Evolutionary conservation across 1,140 invertebrate species (phyloP).

Genomic region (Drosophila serrata): DNA sequence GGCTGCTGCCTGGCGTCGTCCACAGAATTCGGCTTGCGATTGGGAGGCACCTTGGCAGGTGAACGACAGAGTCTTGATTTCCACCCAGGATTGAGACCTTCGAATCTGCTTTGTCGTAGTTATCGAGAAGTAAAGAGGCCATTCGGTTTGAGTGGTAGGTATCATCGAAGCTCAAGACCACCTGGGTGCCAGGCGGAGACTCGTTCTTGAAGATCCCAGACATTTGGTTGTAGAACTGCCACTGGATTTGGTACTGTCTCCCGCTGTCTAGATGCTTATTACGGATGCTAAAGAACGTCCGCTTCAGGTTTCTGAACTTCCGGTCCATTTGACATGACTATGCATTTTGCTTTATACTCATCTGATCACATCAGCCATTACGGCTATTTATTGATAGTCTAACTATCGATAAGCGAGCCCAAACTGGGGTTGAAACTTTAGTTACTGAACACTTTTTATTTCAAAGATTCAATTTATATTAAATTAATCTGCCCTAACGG

Average conservation of each 20-base stretch:
- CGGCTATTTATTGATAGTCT: conserved; percentile 3
- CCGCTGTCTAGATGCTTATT: background rate
- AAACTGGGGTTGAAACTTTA: conserved; percentile 1
- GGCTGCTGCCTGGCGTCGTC: background rate
- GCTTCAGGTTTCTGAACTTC: conserved; percentile 38
- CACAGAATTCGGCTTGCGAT: conserved; percentile 1
- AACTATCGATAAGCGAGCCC: conserved; percentile 8
- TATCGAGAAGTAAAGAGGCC: background rate
- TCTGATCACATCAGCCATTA: conserved; percentile 27
- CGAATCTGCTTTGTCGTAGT: background rate
- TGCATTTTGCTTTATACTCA: too few species aligned
- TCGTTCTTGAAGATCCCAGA: conserved; percentile 2
- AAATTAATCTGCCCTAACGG: too few species aligned
- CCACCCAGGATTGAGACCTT: background rate
- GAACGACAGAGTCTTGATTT: background rate
- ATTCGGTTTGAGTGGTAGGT: background rate
- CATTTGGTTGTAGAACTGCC: conserved; percentile 30
- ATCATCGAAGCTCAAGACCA: background rate
- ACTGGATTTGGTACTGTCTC: background rate
- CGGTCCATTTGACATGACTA: too few species aligned
- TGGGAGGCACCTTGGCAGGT: too few species aligned
- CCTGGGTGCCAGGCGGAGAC: conserved; percentile 4
- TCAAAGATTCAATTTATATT: too few species aligned
- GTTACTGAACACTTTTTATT: conserved; percentile 2
- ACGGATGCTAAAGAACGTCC: conserved; percentile 19